Conservation (phyloP, 2,888 invertebrate species). For the Crepidodera aurea region DNA sequence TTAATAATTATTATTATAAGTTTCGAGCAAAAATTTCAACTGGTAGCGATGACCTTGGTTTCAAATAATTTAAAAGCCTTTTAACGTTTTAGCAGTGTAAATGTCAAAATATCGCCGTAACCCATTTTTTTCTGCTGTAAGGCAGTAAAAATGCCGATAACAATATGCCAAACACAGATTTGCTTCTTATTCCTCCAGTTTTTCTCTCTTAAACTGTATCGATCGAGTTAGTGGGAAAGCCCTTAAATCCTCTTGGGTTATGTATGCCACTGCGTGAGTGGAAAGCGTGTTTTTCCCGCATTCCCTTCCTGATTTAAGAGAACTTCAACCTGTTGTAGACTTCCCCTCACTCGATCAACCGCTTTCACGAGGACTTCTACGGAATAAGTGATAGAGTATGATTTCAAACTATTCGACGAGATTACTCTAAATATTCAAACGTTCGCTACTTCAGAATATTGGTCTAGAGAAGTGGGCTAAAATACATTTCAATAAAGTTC, state of each 20-base stretch:
- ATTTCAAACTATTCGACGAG: neutral
- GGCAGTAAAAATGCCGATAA: conserved; percentile 29
- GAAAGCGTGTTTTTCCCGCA: conserved; percentile 33
- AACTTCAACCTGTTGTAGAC: conserved; percentile 24
- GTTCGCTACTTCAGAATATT: neutral
- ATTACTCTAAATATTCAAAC: neutral
- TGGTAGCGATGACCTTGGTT: no score
- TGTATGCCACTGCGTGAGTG: conserved; percentile 31
- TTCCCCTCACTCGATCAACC: conserved; percentile 13
- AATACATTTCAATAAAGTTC: no score
- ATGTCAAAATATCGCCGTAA: neutral
- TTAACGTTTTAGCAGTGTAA: no score
- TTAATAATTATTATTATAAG: no score
- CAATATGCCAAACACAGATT: conserved; percentile 31
- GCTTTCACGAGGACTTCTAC: conserved; percentile 14
- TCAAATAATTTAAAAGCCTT: no score
- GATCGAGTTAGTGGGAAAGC: conserved; percentile 26
- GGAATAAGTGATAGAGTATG: conserved; percentile 15
- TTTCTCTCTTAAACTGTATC: conserved; percentile 28
- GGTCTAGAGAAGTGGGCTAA: no score
- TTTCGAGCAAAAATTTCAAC: no score
- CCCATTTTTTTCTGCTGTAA: conserved; percentile 16
- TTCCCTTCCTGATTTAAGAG: conserved; percentile 25
- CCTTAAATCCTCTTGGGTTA: conserved; percentile 26
- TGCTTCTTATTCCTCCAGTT: conserved; percentile 29